Conservation (phyloP, 2,797 vertebrate species). For the Carapus acus region DNA sequence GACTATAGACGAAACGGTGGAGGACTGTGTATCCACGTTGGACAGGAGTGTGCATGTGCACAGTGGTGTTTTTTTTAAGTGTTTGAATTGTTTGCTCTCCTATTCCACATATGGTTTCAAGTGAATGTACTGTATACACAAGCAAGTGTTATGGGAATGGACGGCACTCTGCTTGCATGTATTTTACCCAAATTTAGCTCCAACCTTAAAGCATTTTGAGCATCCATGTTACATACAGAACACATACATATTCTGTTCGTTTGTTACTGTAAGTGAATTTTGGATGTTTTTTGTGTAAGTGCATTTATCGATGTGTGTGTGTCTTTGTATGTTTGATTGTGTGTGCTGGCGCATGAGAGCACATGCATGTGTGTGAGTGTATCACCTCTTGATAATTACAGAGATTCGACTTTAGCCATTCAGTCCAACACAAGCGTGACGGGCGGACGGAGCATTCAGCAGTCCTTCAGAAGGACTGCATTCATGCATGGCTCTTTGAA, state of each 20-base stretch:
- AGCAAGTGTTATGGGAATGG: slow-evolving; percentile 18
- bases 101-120: slow-evolving; percentile 59
- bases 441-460: slow-evolving; percentile 34
- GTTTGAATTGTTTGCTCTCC: slow-evolving; percentile 50
- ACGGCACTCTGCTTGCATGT: slow-evolving; percentile 16
- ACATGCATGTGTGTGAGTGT: slow-evolving; percentile 10
- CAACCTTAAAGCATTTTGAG: slow-evolving; percentile 41
- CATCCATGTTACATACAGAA: too few relatives aligned
- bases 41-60: slow-evolving; percentile 1
- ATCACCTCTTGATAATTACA: slow-evolving; percentile 40
- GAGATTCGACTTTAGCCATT: slow-evolving; percentile 41
- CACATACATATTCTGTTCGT: too few relatives aligned
- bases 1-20: slow-evolving; percentile 64
- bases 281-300: too few relatives aligned
- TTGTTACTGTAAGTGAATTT: too few relatives aligned
- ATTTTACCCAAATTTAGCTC: slow-evolving; percentile 21
- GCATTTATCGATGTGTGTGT: slow-evolving; percentile 3
- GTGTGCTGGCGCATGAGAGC: slow-evolving; percentile 29
- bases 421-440: slow-evolving; percentile 53
- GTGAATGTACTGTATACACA: slow-evolving; percentile 37
- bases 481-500: slow-evolving; percentile 45
- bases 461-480: slow-evolving; percentile 42
- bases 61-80: slow-evolving; percentile 18
- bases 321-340: slow-evolving; percentile 34
- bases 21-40: slow-evolving; percentile 21